Evolutionary conservation across 1,140 invertebrate genomes (phyloP), one percentile per base, ranked within the genome.

Genomic region (Drosophila pandora): DNA sequence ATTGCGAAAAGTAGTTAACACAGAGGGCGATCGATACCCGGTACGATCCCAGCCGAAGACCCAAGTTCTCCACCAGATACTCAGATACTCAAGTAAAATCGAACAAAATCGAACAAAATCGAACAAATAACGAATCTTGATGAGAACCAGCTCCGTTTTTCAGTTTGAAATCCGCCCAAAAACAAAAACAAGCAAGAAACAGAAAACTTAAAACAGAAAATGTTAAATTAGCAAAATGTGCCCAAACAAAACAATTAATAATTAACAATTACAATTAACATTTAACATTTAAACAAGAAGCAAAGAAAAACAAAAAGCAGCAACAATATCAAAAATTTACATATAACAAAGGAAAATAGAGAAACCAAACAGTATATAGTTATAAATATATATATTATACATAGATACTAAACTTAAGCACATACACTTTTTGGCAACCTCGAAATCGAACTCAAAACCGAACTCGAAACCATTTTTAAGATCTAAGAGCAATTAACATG

Each of bases 291-390:
- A 58, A 57, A 62, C 9, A 8, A 32, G 13, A 17, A 43, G 30
- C 2, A 22, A 12, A 57, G 53, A 43, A 53, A 60, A 61, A 45
- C 17, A 50, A 65, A 47, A 60, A 60, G 56, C 57, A 73, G 48
- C 58, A 73, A 72, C 39, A 61, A 72, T 69, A 69, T 69, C 65
- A 61, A 72, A 72, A 69, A 69, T 59, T 59, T 69, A 69, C 63
- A 69, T 68, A 71, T 70, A 70, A 69, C 57, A 28, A 52, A 68
- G 64, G 55, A 30, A 71, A 59, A 70, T 70, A 55, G 12, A 53
- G 50, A 34, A 34, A 37, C 23, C n/a, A 54, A 45, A 56, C 13
- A 52, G 28, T 32, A 52, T 52, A 52, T 21, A 32, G n/a, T 17
- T 17, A 50, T 25, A 61, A 41, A 22, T 21, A 52, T 50, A 63